Conservation (phyloP, 53 echinoderm and acorn worm genomes). For the Hippasteria phrygiana region DNA sequence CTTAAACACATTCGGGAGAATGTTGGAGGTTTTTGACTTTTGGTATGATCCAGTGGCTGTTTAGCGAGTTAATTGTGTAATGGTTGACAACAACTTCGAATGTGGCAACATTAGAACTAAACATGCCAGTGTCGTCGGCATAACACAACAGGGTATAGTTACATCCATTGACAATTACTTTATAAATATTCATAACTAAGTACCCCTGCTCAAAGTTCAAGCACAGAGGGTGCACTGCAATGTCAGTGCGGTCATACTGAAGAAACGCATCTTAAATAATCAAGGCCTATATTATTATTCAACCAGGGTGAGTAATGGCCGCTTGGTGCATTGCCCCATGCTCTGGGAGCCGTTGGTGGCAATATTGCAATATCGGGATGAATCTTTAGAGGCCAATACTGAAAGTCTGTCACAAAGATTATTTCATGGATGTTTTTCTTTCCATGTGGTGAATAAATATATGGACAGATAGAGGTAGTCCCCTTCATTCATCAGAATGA, state of each 20-base stretch:
- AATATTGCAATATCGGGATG: constrained; percentile 10
- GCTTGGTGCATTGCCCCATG: neutral
- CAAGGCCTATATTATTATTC: constrained; percentile 7
- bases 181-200: neutral
- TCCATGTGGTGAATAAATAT: neutral
- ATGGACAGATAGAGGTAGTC: neutral
- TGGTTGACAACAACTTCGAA: too few relatives aligned
- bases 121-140: too few relatives aligned
- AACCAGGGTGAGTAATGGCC: constrained; percentile 33
- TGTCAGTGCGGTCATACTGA: neutral
- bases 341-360: neutral
- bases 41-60: too few relatives aligned
- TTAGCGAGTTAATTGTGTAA: too few relatives aligned
- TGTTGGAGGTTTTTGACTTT: too few relatives aligned
- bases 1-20: too few relatives aligned
- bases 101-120: too few relatives aligned
- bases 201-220: neutral
- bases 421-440: constrained; percentile 10
- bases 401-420: constrained; percentile 36
- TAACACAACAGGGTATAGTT: neutral
- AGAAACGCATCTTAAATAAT: constrained; percentile 5
- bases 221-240: constrained; percentile 11
- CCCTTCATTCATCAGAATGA: neutral
- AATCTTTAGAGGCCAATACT: neutral
- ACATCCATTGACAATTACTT: neutral